These are phyloP conservation scores for Drosophila neotestacea DNA, from an alignment of 2,888 invertebrate genomes.

Conservation along the genomic window DNA sequence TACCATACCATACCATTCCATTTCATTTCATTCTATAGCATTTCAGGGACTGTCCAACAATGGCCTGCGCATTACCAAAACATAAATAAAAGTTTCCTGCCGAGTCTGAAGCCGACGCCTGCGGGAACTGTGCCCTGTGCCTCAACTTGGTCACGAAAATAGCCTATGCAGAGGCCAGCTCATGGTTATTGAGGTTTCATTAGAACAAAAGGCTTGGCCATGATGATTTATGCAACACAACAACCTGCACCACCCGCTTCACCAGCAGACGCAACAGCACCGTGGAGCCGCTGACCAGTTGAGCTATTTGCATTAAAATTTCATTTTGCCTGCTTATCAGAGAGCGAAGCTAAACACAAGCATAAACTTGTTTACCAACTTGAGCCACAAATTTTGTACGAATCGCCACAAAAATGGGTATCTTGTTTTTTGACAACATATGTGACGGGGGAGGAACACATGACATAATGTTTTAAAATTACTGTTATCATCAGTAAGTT, in stretches of 20 bases:
- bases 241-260: slow-evolving; percentile 15
- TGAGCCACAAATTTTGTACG: slow-evolving; percentile 20
- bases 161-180: slow-evolving; percentile 41
- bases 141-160: slow-evolving; percentile 54
- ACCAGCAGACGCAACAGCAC: not conserved
- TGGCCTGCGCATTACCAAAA: slow-evolving; percentile 54
- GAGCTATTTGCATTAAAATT: slow-evolving; percentile 73
- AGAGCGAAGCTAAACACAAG: slow-evolving; percentile 28
- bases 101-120: slow-evolving; percentile 26
- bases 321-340: slow-evolving; percentile 57
- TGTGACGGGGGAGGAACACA: slow-evolving; percentile 4
- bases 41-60: slow-evolving; percentile 34
- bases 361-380: slow-evolving; percentile 37
- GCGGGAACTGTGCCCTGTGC: slow-evolving; percentile 13
- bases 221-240: slow-evolving; percentile 70
- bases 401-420: slow-evolving; percentile 2
- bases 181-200: slow-evolving; percentile 53
- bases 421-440: slow-evolving; percentile 16
- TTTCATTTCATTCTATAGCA: slow-evolving; percentile 5
- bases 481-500: slow-evolving; percentile 3
- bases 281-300: slow-evolving; percentile 47
- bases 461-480: slow-evolving; percentile 20
- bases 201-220: slow-evolving; percentile 63
- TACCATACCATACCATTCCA: not conserved
- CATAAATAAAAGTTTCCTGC: slow-evolving; percentile 71